Percentiles rank a stretch among this genome's conserved stretches.
Conservation (phyloP, 2,888 invertebrate species). For the Diadegma fenestrale region DNA sequence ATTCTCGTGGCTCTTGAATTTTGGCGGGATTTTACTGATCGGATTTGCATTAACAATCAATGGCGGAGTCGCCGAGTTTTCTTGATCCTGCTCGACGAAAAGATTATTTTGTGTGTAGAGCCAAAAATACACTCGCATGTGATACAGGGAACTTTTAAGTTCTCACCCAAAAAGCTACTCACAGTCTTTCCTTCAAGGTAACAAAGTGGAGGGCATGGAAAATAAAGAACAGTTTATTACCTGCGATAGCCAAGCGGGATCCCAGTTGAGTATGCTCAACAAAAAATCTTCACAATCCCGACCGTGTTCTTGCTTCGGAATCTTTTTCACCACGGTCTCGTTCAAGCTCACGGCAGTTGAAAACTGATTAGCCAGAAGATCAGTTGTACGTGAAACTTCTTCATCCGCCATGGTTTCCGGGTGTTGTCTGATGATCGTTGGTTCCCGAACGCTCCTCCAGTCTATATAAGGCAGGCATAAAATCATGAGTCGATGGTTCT, state of each 20-base stretch:
- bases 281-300: slow-evolving; percentile 84
- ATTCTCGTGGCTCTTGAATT: slow-evolving; percentile 87
- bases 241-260: slow-evolving; percentile 88
- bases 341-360: slow-evolving; percentile 5
- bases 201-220: background rate
- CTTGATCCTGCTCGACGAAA: slow-evolving; percentile 54
- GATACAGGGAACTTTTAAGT: no score
- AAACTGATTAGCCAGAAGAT: background rate
- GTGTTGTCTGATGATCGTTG: no score
- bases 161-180: no score
- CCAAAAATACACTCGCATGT: background rate
- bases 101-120: background rate
- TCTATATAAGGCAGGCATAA: no score
- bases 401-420: background rate
- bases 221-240: slow-evolving; percentile 65
- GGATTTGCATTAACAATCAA: slow-evolving; percentile 86
- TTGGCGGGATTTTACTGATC: slow-evolving; percentile 86
- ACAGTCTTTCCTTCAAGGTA: no score
- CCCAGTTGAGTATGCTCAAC: slow-evolving; percentile 88
- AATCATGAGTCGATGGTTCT: no score
- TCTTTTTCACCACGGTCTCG: slow-evolving; percentile 48
- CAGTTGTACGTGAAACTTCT: background rate
- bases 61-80: slow-evolving; percentile 77
- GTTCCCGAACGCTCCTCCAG: no score
- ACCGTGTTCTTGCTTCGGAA: slow-evolving; percentile 74